These are phyloP conservation scores for Pyrocoelia pectoralis DNA, from an alignment of 2,888 invertebrate species.

Conservation along the genomic window DNA sequence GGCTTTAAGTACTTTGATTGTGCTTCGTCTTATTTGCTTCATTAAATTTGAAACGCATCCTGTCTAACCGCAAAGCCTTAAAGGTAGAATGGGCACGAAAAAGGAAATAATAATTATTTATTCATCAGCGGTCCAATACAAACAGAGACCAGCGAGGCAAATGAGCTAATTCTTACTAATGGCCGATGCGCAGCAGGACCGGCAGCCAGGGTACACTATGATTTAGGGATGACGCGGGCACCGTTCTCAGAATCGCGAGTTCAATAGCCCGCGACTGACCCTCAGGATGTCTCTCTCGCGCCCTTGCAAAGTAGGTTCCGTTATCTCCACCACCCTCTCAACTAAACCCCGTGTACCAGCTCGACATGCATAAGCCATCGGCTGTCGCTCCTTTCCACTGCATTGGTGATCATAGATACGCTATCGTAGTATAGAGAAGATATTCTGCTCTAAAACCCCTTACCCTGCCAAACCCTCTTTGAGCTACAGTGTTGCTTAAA, in stretches of 20 bases:
- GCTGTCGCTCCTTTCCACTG: slow-evolving; percentile 41
- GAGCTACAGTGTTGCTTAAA: slow-evolving; percentile 64
- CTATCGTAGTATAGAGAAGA: slow-evolving; percentile 56
- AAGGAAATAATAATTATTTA: slow-evolving; percentile 39
- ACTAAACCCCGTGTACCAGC: slow-evolving; percentile 41
- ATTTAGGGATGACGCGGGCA: slow-evolving; percentile 47
- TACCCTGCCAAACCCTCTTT: slow-evolving; percentile 57
- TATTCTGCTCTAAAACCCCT: slow-evolving; percentile 50
- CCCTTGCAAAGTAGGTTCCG: slow-evolving; percentile 61
- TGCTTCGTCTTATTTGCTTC: slow-evolving; percentile 8
- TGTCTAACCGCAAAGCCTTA: slow-evolving; percentile 23
- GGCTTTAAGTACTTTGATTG: slow-evolving; percentile 4
- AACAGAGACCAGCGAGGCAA: slow-evolving; percentile 40
- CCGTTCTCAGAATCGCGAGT: slow-evolving; percentile 53
- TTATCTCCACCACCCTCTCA: slow-evolving; percentile 47
- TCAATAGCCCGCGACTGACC: slow-evolving; percentile 65
- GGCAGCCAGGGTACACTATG: slow-evolving; percentile 40
- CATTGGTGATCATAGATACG: slow-evolving; percentile 47
- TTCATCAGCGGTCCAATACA: slow-evolving; percentile 35
- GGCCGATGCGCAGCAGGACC: slow-evolving; percentile 42
- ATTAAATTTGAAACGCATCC: slow-evolving; percentile 28
- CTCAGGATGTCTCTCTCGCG: slow-evolving; percentile 59
- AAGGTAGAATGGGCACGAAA: slow-evolving; percentile 29
- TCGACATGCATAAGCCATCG: slow-evolving; percentile 44
- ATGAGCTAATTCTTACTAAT: slow-evolving; percentile 46